Conservation (phyloP, 1,140 invertebrate species). For the Drosophila punjabiensis region DNA sequence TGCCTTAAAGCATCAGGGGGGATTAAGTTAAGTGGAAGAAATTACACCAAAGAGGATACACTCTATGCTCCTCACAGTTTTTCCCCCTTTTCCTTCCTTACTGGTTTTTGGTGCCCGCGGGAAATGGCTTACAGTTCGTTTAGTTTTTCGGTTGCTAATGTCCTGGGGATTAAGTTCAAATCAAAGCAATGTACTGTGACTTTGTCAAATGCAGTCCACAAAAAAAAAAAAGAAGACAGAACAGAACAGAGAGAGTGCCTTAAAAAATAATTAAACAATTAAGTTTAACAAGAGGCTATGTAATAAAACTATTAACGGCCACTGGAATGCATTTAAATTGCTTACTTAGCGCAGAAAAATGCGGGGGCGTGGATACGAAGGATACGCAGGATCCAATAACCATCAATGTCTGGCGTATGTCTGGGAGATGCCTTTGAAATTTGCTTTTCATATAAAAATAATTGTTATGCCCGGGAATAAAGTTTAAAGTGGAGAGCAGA, state of each 20-base stretch:
- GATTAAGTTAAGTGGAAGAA: slow-evolving; percentile 83
- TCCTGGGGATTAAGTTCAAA: slow-evolving; percentile 78
- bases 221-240: neutral
- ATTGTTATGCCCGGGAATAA: slow-evolving; percentile 54
- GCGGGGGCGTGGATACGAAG: slow-evolving; percentile 26
- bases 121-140: slow-evolving; percentile 80
- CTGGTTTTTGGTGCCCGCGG: neutral
- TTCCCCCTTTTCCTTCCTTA: neutral
- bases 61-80: slow-evolving; percentile 25
- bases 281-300: slow-evolving; percentile 51
- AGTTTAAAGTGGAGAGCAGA: slow-evolving; percentile 31
- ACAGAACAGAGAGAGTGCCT: slow-evolving; percentile 10
- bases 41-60: slow-evolving; percentile 70
- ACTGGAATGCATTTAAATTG: slow-evolving; percentile 79
- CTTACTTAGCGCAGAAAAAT: slow-evolving; percentile 50
- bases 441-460: slow-evolving; percentile 54
- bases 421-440: slow-evolving; percentile 54
- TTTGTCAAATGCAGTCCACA: slow-evolving; percentile 62
- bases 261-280: slow-evolving; percentile 82
- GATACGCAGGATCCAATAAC: slow-evolving; percentile 41
- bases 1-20: slow-evolving; percentile 53
- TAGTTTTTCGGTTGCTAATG: slow-evolving; percentile 67
- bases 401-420: slow-evolving; percentile 50
- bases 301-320: slow-evolving; percentile 78
- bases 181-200: slow-evolving; percentile 82